Evolutionary conservation across 2,888 invertebrate genomes (phyloP).

Genomic region (Idaea straminata): DNA sequence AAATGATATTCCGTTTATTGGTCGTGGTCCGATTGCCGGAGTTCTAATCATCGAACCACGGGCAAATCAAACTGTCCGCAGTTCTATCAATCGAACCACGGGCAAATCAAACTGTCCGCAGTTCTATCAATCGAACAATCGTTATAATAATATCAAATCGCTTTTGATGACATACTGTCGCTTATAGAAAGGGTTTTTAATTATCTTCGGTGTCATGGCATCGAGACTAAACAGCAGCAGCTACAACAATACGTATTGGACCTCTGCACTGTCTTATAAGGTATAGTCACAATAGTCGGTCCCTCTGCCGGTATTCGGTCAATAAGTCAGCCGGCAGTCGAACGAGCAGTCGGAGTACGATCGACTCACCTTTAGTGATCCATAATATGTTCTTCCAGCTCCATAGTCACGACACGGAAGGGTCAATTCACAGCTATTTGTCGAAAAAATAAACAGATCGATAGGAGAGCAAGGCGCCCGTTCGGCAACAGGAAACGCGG

Average conservation of each 20-base stretch:
- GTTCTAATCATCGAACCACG: too few species aligned
- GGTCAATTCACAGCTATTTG: conserved; percentile 47
- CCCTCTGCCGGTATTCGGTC: background rate
- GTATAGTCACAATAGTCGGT: background rate
- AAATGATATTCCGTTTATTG: too few species aligned
- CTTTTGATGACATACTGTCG: too few species aligned
- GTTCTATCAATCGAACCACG: too few species aligned
- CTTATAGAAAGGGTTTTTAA: too few species aligned
- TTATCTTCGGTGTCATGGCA: too few species aligned
- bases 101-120: too few species aligned
- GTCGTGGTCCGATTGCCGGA: too few species aligned
- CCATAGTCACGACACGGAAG: conserved; percentile 50
- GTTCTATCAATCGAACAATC: too few species aligned
- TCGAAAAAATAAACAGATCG: conserved; percentile 78
- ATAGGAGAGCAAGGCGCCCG: conserved; percentile 74
- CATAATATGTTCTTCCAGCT: conserved; percentile 28
- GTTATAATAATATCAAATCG: too few species aligned
- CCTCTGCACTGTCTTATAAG: background rate
- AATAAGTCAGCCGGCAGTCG: conserved; percentile 7
- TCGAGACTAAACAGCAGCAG: background rate
- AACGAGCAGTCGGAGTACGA: conserved; percentile 17
- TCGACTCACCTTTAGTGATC: conserved; percentile 33
- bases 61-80: too few species aligned
- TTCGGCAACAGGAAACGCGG: conserved; percentile 76
- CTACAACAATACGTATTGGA: background rate